A percentile compares a stretch with the other conserved stretches of the same genome.
Conservation (phyloP, 2,797 vertebrate species). For the Alauda arvensis region DNA sequence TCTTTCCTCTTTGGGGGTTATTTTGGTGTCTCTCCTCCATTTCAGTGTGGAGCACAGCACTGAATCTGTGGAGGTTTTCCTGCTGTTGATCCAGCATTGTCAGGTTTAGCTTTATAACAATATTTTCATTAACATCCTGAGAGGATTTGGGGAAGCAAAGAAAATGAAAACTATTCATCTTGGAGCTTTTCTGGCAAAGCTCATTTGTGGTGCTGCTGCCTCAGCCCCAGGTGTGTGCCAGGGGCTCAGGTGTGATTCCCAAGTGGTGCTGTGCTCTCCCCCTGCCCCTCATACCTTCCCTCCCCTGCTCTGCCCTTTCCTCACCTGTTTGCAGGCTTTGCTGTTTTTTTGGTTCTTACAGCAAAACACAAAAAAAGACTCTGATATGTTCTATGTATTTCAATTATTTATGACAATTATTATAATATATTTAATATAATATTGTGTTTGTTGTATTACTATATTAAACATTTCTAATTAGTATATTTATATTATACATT, state of each 20-base stretch:
- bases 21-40: not conserved
- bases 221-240: not conserved
- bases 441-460: too few species aligned
- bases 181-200: not conserved
- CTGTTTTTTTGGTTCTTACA: not conserved
- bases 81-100: not conserved
- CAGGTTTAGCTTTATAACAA: conserved; percentile 35
- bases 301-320: not conserved
- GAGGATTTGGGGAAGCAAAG: conserved; percentile 41
- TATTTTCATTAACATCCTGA: conserved; percentile 49
- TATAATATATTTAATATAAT: too few species aligned
- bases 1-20: not conserved
- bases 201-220: not conserved
- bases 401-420: too few species aligned
- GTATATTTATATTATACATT: too few species aligned
- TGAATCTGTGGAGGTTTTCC: not conserved
- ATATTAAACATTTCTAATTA: too few species aligned
- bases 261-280: not conserved
- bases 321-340: not conserved
- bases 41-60: not conserved
- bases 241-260: not conserved
- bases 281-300: not conserved
- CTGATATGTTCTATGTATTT: too few species aligned
- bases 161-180: conserved; percentile 53
- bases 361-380: not conserved